Evolutionary conservation across 1,140 invertebrate species (phyloP).

Genomic region (Anoplolepis gracilipes): DNA sequence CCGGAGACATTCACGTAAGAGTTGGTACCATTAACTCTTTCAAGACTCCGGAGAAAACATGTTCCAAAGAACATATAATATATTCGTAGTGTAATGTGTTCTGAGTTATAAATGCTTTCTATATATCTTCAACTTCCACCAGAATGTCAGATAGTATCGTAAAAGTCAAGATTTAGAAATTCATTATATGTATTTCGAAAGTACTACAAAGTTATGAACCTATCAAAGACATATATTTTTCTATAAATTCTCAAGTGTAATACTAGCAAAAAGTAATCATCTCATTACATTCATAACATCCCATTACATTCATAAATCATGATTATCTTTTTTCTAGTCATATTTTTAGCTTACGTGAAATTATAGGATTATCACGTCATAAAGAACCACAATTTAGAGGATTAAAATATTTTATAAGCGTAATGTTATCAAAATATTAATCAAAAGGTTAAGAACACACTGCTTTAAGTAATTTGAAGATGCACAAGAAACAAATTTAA

Average conservation of each 20-base stretch:
- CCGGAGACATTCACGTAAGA: constrained; percentile 1
- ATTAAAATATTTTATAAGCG: neutral
- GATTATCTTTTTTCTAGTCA: neutral
- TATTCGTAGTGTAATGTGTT: neutral
- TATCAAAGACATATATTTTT: neutral
- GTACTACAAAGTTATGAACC: constrained; percentile 3
- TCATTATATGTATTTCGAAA: constrained; percentile 21
- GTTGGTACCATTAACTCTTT: constrained; percentile 5
- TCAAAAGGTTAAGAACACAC: neutral
- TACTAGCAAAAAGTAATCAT: neutral
- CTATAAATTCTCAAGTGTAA: neutral
- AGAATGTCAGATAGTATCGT: neutral
- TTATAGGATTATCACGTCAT: neutral
- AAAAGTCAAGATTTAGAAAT: constrained; percentile 27
- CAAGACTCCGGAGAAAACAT: constrained; percentile 7
- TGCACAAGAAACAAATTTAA: neutral
- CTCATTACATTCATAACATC: neutral
- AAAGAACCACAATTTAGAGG: neutral
- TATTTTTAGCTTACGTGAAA: neutral
- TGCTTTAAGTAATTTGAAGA: neutral
- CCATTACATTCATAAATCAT: neutral
- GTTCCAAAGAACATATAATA: neutral
- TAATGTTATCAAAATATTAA: neutral
- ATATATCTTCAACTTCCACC: constrained; percentile 13
- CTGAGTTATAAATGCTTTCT: constrained; percentile 19